A percentile compares a stretch with the other conserved stretches of the same genome.
These are phyloP conservation scores for Orchesella cincta DNA, from an alignment of 1,140 invertebrate genomes.

Conservation along the genomic window DNA sequence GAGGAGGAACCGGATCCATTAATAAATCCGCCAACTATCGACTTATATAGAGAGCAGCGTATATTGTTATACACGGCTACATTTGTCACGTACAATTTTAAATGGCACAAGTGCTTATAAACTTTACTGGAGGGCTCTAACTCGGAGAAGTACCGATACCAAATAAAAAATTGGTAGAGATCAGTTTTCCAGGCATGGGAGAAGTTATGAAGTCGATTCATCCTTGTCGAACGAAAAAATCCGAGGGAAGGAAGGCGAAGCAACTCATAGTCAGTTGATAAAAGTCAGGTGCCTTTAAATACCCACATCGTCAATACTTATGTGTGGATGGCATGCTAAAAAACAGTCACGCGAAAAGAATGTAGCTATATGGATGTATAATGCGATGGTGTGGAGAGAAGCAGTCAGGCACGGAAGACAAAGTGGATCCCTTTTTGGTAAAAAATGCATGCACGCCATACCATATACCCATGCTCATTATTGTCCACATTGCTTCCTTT, in stretches of 20 bases:
- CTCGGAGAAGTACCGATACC: neutral
- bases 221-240: slow-evolving; percentile 32
- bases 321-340: too few species aligned
- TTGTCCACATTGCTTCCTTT: neutral
- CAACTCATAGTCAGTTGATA: too few species aligned
- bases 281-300: too few species aligned
- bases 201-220: slow-evolving; percentile 43
- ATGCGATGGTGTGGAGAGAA: neutral
- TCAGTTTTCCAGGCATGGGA: slow-evolving; percentile 44
- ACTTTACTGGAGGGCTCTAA: too few species aligned
- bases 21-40: too few species aligned
- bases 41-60: too few species aligned
- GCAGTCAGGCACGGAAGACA: slow-evolving; percentile 19
- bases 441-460: neutral
- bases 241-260: neutral
- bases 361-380: too few species aligned
- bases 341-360: too few species aligned
- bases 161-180: slow-evolving; percentile 44
- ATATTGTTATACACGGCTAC: too few species aligned
- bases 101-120: neutral
- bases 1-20: slow-evolving; percentile 26
- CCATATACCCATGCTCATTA: neutral
- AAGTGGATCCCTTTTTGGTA: neutral
- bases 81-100: too few species aligned
- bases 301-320: too few species aligned